A percentile compares a stretch with the other conserved stretches of the same genome.
phyloP scores from a whole-genome alignment of 2,797 vertebrate species.

The Eospalax fontanierii region DNA sequence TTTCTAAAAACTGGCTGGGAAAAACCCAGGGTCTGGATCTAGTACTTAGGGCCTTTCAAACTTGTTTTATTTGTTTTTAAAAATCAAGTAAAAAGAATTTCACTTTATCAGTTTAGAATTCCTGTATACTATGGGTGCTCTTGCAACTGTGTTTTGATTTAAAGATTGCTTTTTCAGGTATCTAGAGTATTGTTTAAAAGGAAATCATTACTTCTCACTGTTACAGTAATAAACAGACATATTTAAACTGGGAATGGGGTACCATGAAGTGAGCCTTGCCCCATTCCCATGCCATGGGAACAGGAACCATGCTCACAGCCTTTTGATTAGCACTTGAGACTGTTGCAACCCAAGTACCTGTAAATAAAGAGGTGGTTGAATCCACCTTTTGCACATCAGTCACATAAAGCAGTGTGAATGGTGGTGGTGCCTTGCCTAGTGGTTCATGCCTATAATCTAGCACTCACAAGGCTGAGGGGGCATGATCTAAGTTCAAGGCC shows the following conservation, averaged over 20 bases:
- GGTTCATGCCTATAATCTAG: neutral
- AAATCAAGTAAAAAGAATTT: neutral
- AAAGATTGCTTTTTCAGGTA: constrained; percentile 4
- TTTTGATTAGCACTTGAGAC: neutral
- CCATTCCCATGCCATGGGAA: neutral
- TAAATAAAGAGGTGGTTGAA: neutral
- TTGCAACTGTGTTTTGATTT: neutral
- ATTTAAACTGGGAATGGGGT: neutral
- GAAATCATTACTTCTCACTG: neutral
- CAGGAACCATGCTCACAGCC: no score
- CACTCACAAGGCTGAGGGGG: neutral
- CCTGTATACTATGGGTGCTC: neutral
- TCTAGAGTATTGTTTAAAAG: constrained; percentile 18
- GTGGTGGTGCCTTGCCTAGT: fast-evolving
- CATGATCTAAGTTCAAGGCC: neutral
- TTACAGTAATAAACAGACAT: neutral
- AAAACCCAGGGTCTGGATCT: no score
- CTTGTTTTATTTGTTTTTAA: no score
- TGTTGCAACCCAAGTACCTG: neutral
- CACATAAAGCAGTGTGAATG: neutral
- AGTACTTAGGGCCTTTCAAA: no score
- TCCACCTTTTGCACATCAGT: neutral
- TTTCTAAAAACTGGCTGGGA: neutral
- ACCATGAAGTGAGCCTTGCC: neutral
- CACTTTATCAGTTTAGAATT: neutral